Evolutionary conservation across 2,113 vertebrate genomes (phyloP).

Genomic region (Aspidoscelis tigris): DNA sequence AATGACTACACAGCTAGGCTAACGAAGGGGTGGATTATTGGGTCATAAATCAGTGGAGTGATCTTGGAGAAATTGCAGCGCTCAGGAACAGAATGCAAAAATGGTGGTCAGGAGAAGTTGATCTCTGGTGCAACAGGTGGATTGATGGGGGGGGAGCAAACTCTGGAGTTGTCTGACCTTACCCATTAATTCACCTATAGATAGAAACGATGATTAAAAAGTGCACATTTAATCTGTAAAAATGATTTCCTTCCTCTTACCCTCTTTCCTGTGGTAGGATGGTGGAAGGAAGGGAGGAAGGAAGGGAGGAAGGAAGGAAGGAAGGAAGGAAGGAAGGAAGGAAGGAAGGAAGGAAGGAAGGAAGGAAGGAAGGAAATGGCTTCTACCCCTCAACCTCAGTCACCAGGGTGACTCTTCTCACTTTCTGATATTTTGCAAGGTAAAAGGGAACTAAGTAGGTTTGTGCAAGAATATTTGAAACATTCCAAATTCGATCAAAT

Average conservation of each 20-base stretch:
- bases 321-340: no score
- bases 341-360: no score
- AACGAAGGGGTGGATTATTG: constrained; percentile 53
- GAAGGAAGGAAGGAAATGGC: no score
- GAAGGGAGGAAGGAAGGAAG: no score
- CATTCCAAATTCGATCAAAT: no score
- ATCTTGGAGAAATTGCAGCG: constrained; percentile 51
- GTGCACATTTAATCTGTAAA: neutral
- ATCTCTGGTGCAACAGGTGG: neutral
- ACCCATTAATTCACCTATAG: neutral
- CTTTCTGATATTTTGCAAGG: no score
- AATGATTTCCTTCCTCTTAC: rapidly evolving
- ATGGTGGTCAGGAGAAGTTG: neutral
- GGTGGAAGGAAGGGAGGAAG: no score
- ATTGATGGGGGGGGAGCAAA: neutral
- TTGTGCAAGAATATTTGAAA: no score
- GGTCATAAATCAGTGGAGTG: constrained; percentile 65
- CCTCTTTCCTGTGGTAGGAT: no score
- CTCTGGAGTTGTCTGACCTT: neutral
- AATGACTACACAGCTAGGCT: constrained; percentile 13
- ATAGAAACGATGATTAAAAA: constrained; percentile 1
- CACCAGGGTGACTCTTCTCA: no score
- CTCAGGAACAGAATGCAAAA: constrained; percentile 25
- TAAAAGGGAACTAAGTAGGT: no score
- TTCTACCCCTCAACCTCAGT: no score